Evolutionary conservation across 2,888 invertebrate species (phyloP).

Genomic region (Hirtodrosophila histrioides): DNA sequence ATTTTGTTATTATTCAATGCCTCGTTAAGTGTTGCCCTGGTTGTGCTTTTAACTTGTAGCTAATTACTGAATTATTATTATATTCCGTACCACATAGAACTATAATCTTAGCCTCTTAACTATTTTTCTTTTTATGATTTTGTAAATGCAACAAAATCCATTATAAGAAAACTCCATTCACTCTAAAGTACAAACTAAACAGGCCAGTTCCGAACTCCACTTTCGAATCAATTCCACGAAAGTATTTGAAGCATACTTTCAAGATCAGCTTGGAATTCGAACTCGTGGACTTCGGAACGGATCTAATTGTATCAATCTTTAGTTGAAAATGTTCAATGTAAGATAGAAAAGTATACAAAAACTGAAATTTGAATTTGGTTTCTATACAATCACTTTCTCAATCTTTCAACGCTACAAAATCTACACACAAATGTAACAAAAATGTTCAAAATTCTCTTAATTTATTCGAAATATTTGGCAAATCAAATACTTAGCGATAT

Average conservation of each 20-base stretch:
- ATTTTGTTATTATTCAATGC: constrained; percentile 33
- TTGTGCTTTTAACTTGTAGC: constrained; percentile 36
- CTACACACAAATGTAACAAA: constrained; percentile 7
- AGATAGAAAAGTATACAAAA: not conserved
- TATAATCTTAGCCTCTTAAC: constrained; percentile 1
- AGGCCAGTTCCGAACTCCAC: no score
- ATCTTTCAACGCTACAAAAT: constrained; percentile 5
- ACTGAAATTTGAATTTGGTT: not conserved
- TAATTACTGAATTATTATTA: constrained; percentile 39
- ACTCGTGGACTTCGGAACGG: no score
- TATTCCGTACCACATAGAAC: not conserved
- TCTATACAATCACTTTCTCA: no score
- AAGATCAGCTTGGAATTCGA: no score
- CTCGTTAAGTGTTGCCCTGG: constrained; percentile 36
- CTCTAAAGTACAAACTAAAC: no score
- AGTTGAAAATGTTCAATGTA: not conserved
- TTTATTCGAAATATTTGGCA: not conserved
- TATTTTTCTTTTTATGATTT: constrained; percentile 7
- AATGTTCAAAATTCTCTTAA: constrained; percentile 7
- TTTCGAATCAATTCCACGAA: no score
- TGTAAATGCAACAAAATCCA: constrained; percentile 61
- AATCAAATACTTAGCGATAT: not conserved
- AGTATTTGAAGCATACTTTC: no score
- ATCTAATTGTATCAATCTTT: no score
- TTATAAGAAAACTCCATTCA: constrained; percentile 5